Base-by-base conservation (phyloP, 1,140 invertebrate species). In the Heliconius hewitsoni region DNA sequence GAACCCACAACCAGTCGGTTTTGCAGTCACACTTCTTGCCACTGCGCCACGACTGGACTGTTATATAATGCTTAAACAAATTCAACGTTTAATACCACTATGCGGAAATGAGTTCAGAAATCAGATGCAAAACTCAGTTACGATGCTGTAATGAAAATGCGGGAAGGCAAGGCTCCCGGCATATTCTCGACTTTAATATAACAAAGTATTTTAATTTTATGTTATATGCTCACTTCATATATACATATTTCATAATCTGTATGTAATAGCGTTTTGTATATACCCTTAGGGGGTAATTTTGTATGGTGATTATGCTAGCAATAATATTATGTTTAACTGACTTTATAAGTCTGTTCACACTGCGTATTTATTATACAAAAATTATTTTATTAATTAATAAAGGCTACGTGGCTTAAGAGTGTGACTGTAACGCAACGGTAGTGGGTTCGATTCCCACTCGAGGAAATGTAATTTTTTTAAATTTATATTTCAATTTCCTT, bases 71-170 rank as follows among this genome's bases (percentile, higher is more conserved):
- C 16, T 27, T 23, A 23, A 66, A 16, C 60, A 30, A 30, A 30
- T 66, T 66, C 30, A 66, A 66, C 1, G 23, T 66, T 66, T 66
- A 66, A 66, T 11, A 66, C 13, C 9, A 66, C 11, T 66, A 23
- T 66, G 27, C 85, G 87, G 87, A 87, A 86, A 89, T 90, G 89
- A 86, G 84, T 83, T 85, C 82, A 84, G 88, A 86, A 86, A 85
- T 87, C 79, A 84, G 78, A 50, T 37, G 71, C 71, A 46, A 71
- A 81, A 77, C 72, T 60, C 50, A 37, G 34, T 78, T 77, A 66
- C 39, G 74, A 77, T n/a, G 71, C n/a, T 70, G n/a, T 30, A 74
- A 74, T 74, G 73, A 74, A 73, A 75, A 75, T 72, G 73, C 57
- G 74, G 74, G 37, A 66, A 27, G 23, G 23, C 30, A 16, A 70